Conservation (phyloP, 2,797 vertebrate genomes). For the Valencia hispanica region DNA sequence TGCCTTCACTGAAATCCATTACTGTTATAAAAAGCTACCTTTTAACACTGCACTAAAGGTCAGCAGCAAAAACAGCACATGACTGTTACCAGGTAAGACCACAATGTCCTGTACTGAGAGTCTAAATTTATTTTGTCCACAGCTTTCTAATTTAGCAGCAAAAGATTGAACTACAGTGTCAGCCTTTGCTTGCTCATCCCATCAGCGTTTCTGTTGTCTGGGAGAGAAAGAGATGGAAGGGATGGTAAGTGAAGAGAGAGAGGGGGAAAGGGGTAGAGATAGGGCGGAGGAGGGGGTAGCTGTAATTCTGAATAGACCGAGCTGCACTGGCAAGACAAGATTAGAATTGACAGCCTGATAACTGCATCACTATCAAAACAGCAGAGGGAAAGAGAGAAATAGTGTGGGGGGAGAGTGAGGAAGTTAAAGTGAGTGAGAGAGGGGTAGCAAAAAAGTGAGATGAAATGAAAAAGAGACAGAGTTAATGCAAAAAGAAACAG, state of each 20-base stretch:
- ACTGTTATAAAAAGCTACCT: neutral
- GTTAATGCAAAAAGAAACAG: constrained; percentile 52
- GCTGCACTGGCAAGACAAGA: constrained; percentile 76
- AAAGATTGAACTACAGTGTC: constrained; percentile 59
- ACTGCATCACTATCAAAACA: constrained; percentile 80
- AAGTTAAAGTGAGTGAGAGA: constrained; percentile 37
- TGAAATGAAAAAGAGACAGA: constrained; percentile 30
- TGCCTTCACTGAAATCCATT: no score
- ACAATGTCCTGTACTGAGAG: constrained; percentile 19
- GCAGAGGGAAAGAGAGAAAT: constrained; percentile 46
- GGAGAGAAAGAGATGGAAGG: constrained; percentile 24
- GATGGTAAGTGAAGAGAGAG: constrained; percentile 39
- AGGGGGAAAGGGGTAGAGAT: constrained; percentile 29
- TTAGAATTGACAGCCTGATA: constrained; percentile 82
- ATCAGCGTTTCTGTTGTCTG: constrained; percentile 70
- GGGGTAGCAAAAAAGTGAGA: constrained; percentile 40
- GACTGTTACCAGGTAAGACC: constrained; percentile 29
- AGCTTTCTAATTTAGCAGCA: constrained; percentile 54
- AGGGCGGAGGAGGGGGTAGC: constrained; percentile 34
- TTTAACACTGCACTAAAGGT: constrained; percentile 3
- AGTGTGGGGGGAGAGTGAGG: constrained; percentile 21
- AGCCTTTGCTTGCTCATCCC: constrained; percentile 58
- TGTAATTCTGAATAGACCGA: constrained; percentile 79
- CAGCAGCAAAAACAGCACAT: constrained; percentile 18
- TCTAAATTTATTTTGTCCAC: constrained; percentile 52